Base-by-base conservation (phyloP, 2,797 vertebrate genomes). In the Trematomus bernacchii region DNA sequence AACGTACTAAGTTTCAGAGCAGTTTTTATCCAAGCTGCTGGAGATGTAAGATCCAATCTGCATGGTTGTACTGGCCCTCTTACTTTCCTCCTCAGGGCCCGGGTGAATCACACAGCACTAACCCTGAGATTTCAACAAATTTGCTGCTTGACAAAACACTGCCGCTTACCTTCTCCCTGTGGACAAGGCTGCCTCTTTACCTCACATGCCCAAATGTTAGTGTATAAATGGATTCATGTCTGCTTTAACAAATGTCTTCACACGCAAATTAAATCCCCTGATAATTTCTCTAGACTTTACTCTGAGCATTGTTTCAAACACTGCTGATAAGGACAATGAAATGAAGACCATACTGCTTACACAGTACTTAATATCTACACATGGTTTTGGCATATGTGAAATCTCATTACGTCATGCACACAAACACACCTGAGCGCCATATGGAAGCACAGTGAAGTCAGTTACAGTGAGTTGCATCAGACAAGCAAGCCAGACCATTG, bases 141-240 rank as follows among this genome's bases (percentile, higher is more conserved):
- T 88, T 86, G 64, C 79, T 85, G 89, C 86, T 83, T 89, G 84
- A 82, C 77, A 83, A 89, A 87, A 89, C 73, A 77, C 58, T 48
- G 30, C 54, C 43, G 82, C 60, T 81, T 85, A 77, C 64, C 60
- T 74, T 55, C 58, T 63, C 84, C 85, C 73, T 37, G 2, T 71
- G 83, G 84, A 74, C 46, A 61, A 21, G 16, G 30, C 64, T 73
- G 23, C 42, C 66, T 79, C 73, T 84, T 88, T 76, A 79, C 46
- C 75, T 55, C 62, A 73, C 21, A n/a, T 63, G 59, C 73, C 79
- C 76, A 63, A 71, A 70, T 33, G 58, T 82, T 67, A 60, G 59
- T n/a, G 66, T 42, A 51, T 53, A 61, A 73, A 77, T 37, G 55
- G 55, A 83, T 74, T 77, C 16, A 19, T 60, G 50, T 85, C 44